Percentiles rank a stretch among this genome's conserved stretches.
These are phyloP conservation scores for Bombus haemorrhoidalis DNA, from an alignment of 1,140 invertebrate genomes.

Conservation along the genomic window DNA sequence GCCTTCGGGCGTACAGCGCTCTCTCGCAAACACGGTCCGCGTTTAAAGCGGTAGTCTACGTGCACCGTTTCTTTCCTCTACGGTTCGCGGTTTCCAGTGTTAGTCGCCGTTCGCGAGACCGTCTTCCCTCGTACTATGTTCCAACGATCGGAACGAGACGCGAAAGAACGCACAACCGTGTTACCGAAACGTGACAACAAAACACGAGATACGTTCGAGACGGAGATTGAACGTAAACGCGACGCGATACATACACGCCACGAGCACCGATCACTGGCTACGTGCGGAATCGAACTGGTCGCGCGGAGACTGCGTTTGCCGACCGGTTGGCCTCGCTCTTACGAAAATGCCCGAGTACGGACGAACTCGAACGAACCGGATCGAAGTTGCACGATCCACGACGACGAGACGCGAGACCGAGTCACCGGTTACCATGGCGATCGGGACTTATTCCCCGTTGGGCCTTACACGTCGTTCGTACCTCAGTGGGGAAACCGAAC, in stretches of 20 bases:
- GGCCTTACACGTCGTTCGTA: conserved; percentile 62
- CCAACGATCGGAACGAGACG: background rate
- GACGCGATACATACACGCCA: conserved; percentile 22
- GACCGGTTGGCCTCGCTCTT: conserved; percentile 78
- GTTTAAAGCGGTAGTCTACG: conserved; percentile 22
- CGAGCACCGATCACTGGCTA: conserved; percentile 61
- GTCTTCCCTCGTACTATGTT: background rate
- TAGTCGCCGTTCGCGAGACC: background rate
- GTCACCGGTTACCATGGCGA: conserved; percentile 73
- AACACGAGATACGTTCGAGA: background rate
- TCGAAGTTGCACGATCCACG: conserved; percentile 41
- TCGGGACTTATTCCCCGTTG: conserved; percentile 65
- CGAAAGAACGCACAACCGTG: background rate
- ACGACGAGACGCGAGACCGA: conserved; percentile 31
- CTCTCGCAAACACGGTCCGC: conserved; percentile 48
- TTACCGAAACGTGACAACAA: background rate
- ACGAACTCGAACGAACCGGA: conserved; percentile 33
- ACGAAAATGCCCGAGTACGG: conserved; percentile 51
- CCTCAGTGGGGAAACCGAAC: background rate
- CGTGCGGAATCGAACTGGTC: conserved; percentile 76
- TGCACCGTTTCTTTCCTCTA: conserved; percentile 32
- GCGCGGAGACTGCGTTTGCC: conserved; percentile 65
- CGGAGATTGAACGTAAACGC: background rate
- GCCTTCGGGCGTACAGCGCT: conserved; percentile 70
- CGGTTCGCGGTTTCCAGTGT: conserved; percentile 4